Evolutionary conservation across 2,797 vertebrate species (phyloP), one percentile per base, ranked within the genome.

Genomic region (Poecilia wingei): DNA sequence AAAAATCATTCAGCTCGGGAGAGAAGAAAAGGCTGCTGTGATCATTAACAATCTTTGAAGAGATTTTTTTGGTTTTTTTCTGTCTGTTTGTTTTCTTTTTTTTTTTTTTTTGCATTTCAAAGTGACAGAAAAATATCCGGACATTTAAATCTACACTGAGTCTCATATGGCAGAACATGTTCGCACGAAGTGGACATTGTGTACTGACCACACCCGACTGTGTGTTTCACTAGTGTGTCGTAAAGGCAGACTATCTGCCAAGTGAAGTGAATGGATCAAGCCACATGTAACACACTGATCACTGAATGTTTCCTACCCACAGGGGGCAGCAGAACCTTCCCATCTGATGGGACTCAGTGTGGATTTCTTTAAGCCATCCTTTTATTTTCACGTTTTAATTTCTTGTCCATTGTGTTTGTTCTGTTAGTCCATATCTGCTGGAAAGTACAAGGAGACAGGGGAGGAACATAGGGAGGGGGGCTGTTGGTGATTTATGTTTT

Each of bases 381-480:
- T 86, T 91, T 88, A 80, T 93, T 84, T 90, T 88, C 72, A 82
- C 79, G 73, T 80, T 85, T 79, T 55, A 84, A 78, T 81, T 83
- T 79, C 86, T n/a, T 87, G 89, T 88, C 85, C 76, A 59, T 87
- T 87, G 81, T 83, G 78, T 81, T 91, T 83, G 78, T 81, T 91
- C 81, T 88, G 82, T 93, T 88, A 75, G 91, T 94, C 85, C 84
- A 78, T 93, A 88, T 93, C 86, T 94, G 90, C 93, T 93, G 87
- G 80, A 93, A 94, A 93, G 92, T 95, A 91, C 90, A 83, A 82
- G 88, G 41, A 45, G 41, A 31, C 6, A 5, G 2, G 43, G 20
- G 36, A 10, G 64, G 22, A 22, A 14, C 2, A 45, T 3, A 2
- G 2, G 13, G 13, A 22, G 41, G 3, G 88, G 80, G 80, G 82